Conservation (phyloP, 2,113 vertebrate species). For the Sigmodon hispidus region DNA sequence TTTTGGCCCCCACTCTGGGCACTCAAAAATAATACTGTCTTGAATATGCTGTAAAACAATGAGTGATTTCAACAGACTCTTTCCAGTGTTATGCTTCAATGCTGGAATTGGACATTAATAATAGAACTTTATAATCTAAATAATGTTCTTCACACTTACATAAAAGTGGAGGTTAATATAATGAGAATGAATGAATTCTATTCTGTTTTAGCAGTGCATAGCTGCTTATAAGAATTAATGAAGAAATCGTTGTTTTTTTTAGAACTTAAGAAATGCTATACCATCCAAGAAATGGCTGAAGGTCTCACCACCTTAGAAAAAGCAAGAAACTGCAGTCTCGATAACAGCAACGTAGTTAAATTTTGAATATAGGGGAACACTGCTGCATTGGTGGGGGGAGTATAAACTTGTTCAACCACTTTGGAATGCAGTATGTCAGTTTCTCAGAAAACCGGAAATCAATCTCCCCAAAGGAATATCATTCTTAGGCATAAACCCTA, state of each 20-base stretch:
- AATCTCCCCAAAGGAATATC: too few relatives aligned
- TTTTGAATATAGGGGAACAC: too few relatives aligned
- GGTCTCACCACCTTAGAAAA: neutral
- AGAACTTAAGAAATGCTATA: neutral
- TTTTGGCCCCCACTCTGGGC: too few relatives aligned
- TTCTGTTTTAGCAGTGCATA: neutral
- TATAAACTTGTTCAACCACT: too few relatives aligned
- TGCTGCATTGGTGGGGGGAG: too few relatives aligned
- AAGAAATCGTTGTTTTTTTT: neutral
- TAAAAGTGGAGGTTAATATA: neutral
- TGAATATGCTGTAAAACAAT: neutral
- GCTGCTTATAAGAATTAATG: neutral
- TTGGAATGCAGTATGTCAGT: too few relatives aligned
- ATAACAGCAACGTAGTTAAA: neutral
- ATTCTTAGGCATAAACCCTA: too few relatives aligned
- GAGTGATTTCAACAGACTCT: neutral
- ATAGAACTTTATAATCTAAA: neutral
- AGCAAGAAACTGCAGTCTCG: neutral
- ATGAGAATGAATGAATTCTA: rapidly evolving
- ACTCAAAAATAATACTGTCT: neutral
- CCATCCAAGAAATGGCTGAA: neutral
- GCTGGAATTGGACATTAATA: too few relatives aligned
- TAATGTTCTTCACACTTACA: neutral
- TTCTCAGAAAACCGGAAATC: too few relatives aligned
- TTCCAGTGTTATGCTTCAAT: neutral